Evolutionary conservation across 2,797 vertebrate genomes (phyloP).

Genomic region (Bufotes viridis): DNA sequence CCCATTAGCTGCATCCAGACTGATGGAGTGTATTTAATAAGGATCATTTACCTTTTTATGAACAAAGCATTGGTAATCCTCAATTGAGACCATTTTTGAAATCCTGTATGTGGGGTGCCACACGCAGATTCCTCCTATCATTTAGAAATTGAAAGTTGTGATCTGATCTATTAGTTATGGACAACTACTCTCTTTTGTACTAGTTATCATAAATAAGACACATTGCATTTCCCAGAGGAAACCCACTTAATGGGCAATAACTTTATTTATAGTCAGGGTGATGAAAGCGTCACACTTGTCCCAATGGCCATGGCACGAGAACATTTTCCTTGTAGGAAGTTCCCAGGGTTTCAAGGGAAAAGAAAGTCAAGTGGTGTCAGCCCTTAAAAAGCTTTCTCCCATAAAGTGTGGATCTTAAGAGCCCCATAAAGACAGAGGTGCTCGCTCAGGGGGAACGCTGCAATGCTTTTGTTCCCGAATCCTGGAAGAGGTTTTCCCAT

Average conservation of each 20-base stretch:
- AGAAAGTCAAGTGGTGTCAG: conserved; percentile 71
- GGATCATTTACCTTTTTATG: too few relatives aligned
- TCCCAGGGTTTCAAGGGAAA: conserved; percentile 66
- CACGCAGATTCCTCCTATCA: neutral
- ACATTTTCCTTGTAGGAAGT: conserved; percentile 69
- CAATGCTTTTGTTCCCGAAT: conserved; percentile 73
- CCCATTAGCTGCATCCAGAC: too few relatives aligned
- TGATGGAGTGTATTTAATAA: neutral
- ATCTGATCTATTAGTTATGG: neutral
- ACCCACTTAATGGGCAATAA: conserved; percentile 7
- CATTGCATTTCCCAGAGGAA: conserved; percentile 6
- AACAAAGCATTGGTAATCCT: neutral
- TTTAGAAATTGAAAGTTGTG: neutral
- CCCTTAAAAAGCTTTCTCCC: conserved; percentile 74
- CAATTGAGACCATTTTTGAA: neutral
- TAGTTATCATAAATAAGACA: neutral
- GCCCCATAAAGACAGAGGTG: conserved; percentile 75
- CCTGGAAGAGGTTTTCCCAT: conserved; percentile 70
- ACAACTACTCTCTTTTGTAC: neutral
- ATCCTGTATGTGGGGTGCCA: neutral
- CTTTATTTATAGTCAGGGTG: neutral
- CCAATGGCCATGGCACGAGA: conserved; percentile 14
- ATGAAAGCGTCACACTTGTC: conserved; percentile 59
- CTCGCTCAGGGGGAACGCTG: conserved; percentile 69
- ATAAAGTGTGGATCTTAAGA: conserved; percentile 76